These are phyloP conservation scores for Hypomecis punctinalis DNA, from an alignment of 2,888 invertebrate genomes.

Conservation along the genomic window DNA sequence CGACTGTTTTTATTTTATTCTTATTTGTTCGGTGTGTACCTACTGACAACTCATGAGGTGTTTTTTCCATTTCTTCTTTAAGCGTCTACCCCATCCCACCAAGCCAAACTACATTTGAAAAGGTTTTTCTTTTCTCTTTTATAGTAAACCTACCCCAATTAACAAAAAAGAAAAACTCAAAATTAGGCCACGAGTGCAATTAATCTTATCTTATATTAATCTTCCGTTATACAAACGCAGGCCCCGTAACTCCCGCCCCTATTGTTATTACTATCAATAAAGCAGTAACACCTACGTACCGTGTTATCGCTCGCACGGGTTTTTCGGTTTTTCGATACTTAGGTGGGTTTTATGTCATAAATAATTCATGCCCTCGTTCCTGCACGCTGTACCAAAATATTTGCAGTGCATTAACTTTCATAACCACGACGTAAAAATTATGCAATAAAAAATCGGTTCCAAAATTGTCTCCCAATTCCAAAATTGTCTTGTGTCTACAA, in stretches of 20 bases:
- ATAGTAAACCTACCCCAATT: neutral
- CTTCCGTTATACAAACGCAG: neutral
- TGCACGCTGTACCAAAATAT: neutral
- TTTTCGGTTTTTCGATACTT: constrained; percentile 42
- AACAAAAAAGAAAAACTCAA: neutral
- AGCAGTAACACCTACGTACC: constrained; percentile 37
- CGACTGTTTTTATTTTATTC: too few relatives aligned
- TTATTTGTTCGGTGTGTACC: too few relatives aligned
- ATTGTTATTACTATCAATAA: constrained; percentile 37
- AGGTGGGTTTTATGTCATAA: constrained; percentile 42
- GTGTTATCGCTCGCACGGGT: constrained; percentile 32
- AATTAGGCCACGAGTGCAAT: neutral
- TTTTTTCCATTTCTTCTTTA: too few relatives aligned
- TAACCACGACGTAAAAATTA: neutral
- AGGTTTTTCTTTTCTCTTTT: too few relatives aligned
- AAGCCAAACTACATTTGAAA: too few relatives aligned
- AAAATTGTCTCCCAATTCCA: too few relatives aligned
- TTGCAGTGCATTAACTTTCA: constrained; percentile 1
- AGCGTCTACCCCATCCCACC: too few relatives aligned
- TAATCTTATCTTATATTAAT: neutral
- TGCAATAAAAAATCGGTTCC: too few relatives aligned
- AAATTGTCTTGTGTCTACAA: too few relatives aligned
- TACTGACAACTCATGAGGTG: too few relatives aligned
- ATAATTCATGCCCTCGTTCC: constrained; percentile 43
- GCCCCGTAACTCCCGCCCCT: constrained; percentile 6